phyloP scores from a whole-genome alignment of 2,888 invertebrate genomes.

The Synergus gifuensis region DNA sequence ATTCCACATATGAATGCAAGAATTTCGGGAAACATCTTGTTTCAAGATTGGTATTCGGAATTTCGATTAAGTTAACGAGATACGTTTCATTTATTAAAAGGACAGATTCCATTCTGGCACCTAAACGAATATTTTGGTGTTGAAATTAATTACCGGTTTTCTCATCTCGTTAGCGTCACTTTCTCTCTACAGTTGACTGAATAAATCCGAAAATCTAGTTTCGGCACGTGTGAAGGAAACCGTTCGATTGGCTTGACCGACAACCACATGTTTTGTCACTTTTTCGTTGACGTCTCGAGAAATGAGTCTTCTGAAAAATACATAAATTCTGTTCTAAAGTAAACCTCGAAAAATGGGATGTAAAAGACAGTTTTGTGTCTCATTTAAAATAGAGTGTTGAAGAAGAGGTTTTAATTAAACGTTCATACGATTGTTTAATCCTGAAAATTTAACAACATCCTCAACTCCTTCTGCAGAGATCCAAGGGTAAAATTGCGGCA shows the following conservation, averaged over 20 bases:
- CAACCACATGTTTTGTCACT: slow-evolving; percentile 50
- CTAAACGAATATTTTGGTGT: slow-evolving; percentile 55
- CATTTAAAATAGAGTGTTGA: background rate
- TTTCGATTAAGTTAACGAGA: background rate
- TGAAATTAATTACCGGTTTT: slow-evolving; percentile 71
- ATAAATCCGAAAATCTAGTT: slow-evolving; percentile 5
- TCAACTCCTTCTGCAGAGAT: background rate
- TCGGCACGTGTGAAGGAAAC: slow-evolving; percentile 60
- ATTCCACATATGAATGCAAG: background rate
- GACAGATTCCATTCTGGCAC: slow-evolving; percentile 8
- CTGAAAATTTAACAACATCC: slow-evolving; percentile 12
- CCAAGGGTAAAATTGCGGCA: slow-evolving; percentile 46
- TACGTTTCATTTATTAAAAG: background rate
- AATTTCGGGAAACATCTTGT: background rate
- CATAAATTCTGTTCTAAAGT: background rate
- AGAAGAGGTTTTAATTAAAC: background rate
- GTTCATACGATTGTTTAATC: background rate
- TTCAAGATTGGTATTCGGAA: background rate
- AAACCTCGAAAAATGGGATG: background rate
- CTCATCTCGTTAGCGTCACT: slow-evolving; percentile 68
- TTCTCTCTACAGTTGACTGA: slow-evolving; percentile 48
- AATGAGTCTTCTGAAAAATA: background rate
- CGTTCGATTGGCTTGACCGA: slow-evolving; percentile 51
- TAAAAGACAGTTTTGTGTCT: background rate
- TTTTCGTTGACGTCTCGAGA: background rate